Percentiles rank a stretch among this genome's conserved stretches.
Conservation (phyloP, 2,888 invertebrate genomes). For the Deilephila porcellus region DNA sequence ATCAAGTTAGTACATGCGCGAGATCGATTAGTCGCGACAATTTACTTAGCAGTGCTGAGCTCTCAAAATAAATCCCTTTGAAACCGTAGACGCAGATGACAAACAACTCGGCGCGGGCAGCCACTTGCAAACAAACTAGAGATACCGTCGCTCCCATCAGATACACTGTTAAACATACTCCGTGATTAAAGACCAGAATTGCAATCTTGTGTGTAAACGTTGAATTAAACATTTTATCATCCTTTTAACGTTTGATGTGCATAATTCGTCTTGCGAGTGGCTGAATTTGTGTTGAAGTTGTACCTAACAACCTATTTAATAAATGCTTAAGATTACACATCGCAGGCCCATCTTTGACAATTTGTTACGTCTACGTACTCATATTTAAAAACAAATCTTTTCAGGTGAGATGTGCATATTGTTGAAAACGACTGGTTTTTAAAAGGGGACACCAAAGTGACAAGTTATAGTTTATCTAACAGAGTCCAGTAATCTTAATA, state of each 20-base stretch:
- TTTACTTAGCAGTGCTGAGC: constrained; percentile 5
- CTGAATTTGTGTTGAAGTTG: too few species aligned
- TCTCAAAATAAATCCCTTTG: constrained; percentile 57
- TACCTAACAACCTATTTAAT: too few species aligned
- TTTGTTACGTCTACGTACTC: too few species aligned
- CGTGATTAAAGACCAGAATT: background rate
- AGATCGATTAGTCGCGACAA: constrained; percentile 14
- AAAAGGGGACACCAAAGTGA: too few species aligned
- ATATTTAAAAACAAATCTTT: too few species aligned
- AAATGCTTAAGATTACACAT: too few species aligned
- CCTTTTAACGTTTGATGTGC: background rate
- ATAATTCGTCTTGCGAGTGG: background rate
- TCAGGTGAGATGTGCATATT: too few species aligned
- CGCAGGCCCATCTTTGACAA: too few species aligned
- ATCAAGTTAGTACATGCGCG: background rate
- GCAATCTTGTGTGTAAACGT: constrained; percentile 10
- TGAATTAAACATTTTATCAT: constrained; percentile 21
- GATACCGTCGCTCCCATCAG: constrained; percentile 32
- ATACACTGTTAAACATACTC: constrained; percentile 26
- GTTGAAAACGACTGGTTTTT: too few species aligned
- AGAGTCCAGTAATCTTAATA: too few species aligned
- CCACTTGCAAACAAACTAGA: constrained; percentile 41
- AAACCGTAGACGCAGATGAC: constrained; percentile 55
- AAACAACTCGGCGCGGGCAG: constrained; percentile 49
- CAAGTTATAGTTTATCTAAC: too few species aligned